Conservation (phyloP, 2,888 invertebrate species). For the Asteroscopus sphinx region DNA sequence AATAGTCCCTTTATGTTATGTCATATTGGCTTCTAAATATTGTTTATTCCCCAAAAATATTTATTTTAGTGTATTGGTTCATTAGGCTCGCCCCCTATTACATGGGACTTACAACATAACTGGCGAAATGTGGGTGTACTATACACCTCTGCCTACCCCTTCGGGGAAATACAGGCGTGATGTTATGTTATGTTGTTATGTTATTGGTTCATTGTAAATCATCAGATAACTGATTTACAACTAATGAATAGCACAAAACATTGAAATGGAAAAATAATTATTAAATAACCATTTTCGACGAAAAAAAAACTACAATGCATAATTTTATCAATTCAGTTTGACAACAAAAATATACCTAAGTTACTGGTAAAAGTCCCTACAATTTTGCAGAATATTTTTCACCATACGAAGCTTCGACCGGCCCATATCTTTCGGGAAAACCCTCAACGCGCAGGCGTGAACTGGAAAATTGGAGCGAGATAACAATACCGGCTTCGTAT, state of each 20-base stretch:
- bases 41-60: neutral
- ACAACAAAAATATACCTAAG: slow-evolving; percentile 3
- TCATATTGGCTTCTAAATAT: slow-evolving; percentile 1
- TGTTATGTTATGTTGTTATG: neutral
- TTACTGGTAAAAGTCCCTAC: slow-evolving; percentile 13
- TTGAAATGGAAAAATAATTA: neutral
- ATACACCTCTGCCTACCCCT: no score
- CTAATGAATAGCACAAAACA: neutral
- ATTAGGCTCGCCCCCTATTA: no score
- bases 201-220: neutral
- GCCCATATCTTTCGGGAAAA: slow-evolving; percentile 80
- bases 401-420: slow-evolving; percentile 83
- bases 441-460: slow-evolving; percentile 80
- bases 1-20: slow-evolving; percentile 52
- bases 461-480: slow-evolving; percentile 78
- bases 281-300: no score
- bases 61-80: neutral
- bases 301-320: neutral
- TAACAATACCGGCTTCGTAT: slow-evolving; percentile 52
- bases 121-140: no score
- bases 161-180: no score
- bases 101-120: no score
- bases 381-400: slow-evolving; percentile 55
- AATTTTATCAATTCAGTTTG: neutral
- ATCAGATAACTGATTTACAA: neutral